phyloP scores from a whole-genome alignment of 2,888 invertebrate genomes.

The Anarsia innoxiella region DNA sequence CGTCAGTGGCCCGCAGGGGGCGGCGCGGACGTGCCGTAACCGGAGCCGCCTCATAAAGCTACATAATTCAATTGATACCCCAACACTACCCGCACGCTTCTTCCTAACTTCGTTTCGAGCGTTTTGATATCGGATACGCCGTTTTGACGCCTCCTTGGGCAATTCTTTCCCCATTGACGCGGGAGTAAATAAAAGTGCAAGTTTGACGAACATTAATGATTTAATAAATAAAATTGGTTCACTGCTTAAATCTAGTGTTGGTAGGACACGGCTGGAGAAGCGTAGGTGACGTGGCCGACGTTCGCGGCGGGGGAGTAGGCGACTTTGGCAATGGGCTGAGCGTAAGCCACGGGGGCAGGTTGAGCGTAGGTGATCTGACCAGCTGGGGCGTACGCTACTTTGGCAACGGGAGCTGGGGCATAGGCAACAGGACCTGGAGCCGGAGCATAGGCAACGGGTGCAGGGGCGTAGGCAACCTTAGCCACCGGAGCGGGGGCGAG shows the following conservation, averaged over 20 bases:
- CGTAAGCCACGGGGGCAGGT: conserved; percentile 17
- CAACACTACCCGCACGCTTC: conserved; percentile 72
- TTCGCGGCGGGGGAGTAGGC: conserved; percentile 20
- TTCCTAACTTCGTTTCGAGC: conserved; percentile 68
- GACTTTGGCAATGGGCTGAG: conserved; percentile 20
- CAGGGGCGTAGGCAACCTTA: neutral
- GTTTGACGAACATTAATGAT: neutral
- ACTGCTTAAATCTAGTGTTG: conserved; percentile 46
- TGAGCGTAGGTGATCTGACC: conserved; percentile 13
- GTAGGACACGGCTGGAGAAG: conserved; percentile 55
- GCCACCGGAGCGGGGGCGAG: conserved; percentile 1
- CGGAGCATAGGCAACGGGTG: neutral
- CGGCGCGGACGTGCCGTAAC: conserved; percentile 64
- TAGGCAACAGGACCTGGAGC: conserved; percentile 18
- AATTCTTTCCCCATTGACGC: conserved; percentile 46
- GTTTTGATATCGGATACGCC: conserved; percentile 73
- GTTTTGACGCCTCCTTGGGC: conserved; percentile 62
- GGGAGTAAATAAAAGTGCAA: conserved; percentile 39
- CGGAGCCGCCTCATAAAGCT: conserved; percentile 68
- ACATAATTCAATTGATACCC: conserved; percentile 74
- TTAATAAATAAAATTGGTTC: conserved; percentile 53
- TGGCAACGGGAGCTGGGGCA: conserved; percentile 28
- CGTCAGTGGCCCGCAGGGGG: conserved; percentile 38
- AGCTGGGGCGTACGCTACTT: conserved; percentile 28
- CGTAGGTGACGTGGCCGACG: conserved; percentile 45